Base-by-base conservation (phyloP, 2,888 invertebrate genomes). In the Acrobasis suavella region DNA sequence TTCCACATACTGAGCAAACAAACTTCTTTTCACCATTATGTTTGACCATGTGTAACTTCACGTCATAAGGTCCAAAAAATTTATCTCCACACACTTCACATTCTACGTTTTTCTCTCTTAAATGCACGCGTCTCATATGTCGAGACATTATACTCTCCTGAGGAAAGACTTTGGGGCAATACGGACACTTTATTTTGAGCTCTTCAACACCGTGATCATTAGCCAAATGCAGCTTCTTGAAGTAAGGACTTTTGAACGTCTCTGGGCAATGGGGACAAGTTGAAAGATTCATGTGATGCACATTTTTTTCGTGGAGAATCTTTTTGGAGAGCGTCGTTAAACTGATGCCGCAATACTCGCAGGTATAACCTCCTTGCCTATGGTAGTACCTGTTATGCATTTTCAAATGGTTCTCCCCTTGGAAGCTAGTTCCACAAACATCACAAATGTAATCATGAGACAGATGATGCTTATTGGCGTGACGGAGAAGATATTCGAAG, bases 111-210 rank as follows among this genome's bases (percentile, higher is more conserved):
- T 89, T 90, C 67, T 92, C 91, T 59, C 87, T 74, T 6, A 94
- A 83, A 71, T 94, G 94, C 0, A 94, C 94, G 0, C 93, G 85
- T 54, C 94, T 89, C 94, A 94, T 93, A 64, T 94, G 94, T 52
- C 94, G 84, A 0, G 94, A 94, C 82, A 94, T 89, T 0, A 94
- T 93, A 55, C 94, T 93, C 75, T 93, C 94, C 67, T 91, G 90
- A 0, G 91, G 90, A 49, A 83, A 92, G 0, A 92, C 83, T 71
- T 89, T 91, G 52, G 93, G 85, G 76, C 94, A 90, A 59, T 86
- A 86, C 0, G 89, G 90, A 50, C 91, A 92, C 62, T 89, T 89
- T 5, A 92, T 88, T 66, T 85, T 90, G n/a, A 92, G 64, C 65
- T 91, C 91, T 58, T 91, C 91, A 0, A 91, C 84, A 0, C 86